These are phyloP conservation scores for Tyto alba DNA, from an alignment of 2,113 vertebrate genomes.

Conservation along the genomic window DNA sequence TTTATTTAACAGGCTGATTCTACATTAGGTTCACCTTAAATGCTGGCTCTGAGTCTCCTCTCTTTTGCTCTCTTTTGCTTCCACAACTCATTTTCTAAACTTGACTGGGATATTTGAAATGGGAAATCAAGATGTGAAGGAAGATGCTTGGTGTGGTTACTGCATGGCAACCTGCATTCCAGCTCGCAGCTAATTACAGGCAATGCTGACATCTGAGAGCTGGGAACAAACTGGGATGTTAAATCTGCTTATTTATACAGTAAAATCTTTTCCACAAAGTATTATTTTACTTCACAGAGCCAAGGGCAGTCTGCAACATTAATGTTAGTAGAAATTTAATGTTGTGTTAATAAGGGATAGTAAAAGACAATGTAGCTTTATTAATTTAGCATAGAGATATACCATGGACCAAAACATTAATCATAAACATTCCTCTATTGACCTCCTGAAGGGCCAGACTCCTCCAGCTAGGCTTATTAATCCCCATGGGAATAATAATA, in stretches of 20 bases:
- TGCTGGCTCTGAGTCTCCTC: background rate
- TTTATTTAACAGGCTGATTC: background rate
- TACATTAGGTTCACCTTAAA: background rate
- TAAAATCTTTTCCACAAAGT: conserved; percentile 23
- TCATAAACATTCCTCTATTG: conserved; percentile 38
- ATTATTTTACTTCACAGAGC: conserved; percentile 2
- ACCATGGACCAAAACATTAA: conserved; percentile 27
- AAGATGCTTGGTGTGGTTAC: conserved; percentile 37
- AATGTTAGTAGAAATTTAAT: background rate
- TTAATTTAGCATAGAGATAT: conserved; percentile 14
- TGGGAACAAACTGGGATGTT: conserved; percentile 22
- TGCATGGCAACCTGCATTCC: conserved; percentile 32
- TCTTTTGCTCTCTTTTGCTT: background rate
- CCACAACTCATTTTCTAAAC: background rate
- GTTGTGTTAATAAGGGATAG: background rate
- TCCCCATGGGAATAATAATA: conserved; percentile 34
- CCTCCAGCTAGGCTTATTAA: conserved; percentile 43
- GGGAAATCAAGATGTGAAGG: conserved; percentile 19
- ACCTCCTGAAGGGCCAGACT: conserved; percentile 33
- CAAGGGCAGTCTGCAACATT: background rate
- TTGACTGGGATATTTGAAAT: background rate
- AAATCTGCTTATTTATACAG: conserved; percentile 26
- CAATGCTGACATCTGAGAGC: conserved; percentile 28
- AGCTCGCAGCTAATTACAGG: conserved; percentile 15
- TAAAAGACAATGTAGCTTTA: background rate